These are phyloP conservation scores for Colius striatus DNA, from an alignment of 2,113 vertebrate genomes.

Conservation along the genomic window DNA sequence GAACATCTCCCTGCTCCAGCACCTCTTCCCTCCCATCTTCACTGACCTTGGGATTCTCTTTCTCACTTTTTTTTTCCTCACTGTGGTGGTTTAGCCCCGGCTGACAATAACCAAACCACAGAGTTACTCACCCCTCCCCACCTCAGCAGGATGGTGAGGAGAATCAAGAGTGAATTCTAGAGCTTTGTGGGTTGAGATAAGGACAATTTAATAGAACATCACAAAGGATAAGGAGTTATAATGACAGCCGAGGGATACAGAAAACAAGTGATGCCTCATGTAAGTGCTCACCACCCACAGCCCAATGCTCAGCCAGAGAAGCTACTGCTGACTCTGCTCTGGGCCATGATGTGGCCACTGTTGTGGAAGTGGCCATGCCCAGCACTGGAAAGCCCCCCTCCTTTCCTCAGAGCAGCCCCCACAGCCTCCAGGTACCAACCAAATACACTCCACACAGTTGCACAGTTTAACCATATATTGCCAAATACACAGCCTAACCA, in stretches of 20 bases:
- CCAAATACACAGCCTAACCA: background rate
- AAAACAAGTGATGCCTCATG: too few relatives aligned
- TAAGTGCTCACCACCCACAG: too few relatives aligned
- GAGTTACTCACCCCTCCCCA: too few relatives aligned
- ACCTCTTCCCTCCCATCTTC: background rate
- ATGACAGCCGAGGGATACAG: too few relatives aligned
- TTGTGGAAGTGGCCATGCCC: rapidly evolving
- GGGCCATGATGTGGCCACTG: rapidly evolving
- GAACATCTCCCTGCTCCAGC: background rate
- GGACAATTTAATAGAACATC: too few relatives aligned
- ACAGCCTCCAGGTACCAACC: background rate
- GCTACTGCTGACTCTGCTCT: rapidly evolving
- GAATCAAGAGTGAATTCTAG: too few relatives aligned
- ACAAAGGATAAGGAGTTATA: too few relatives aligned
- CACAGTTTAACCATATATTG: background rate
- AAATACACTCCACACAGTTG: rapidly evolving
- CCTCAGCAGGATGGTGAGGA: too few relatives aligned
- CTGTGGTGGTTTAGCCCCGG: background rate
- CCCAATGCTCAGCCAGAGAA: too few relatives aligned
- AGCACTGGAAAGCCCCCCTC: background rate
- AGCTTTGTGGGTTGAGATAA: too few relatives aligned
- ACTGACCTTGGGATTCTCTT: background rate
- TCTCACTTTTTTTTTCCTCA: background rate
- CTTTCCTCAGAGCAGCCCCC: background rate
- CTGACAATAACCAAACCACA: too few relatives aligned